Base-by-base conservation (phyloP, 2,797 vertebrate genomes). In the Crenuchus spilurus region DNA sequence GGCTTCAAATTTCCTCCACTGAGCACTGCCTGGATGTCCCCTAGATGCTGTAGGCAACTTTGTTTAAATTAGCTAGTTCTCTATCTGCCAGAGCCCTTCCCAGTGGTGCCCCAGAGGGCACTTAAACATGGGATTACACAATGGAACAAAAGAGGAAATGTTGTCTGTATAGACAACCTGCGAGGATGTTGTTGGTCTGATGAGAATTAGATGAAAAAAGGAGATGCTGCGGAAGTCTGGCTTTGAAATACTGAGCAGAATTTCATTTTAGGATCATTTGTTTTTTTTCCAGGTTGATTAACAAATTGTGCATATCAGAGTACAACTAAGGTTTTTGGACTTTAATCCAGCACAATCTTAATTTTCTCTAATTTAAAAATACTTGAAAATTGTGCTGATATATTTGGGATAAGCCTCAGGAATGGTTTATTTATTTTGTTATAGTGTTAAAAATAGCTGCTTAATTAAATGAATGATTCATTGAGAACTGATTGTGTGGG, bases 61-160 rank as follows among this genome's bases (percentile, higher is more conserved):
- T 22, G 57, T 37, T 22, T 41, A 41, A 39, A 41, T 22, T 20
- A 22, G 4, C 33, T 10, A 11, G 22, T 0, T 28, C n/a, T n/a
- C n/a, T n/a, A n/a, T 16, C 35, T 41, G 35, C 33, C 18, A 61
- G 57, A 61, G 18, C 57, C 22, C 33, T 24, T 24, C 33, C 18
- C 9, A 2, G 9, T 20, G 10, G 20, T 22, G 18, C 14, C 35
- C 57, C 14, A 18, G 11, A 31, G 33, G 20, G 1, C 5, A 13
- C 10, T 13, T 41, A 20, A 4, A 61, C 35, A 61, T 8, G n/a
- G 55, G 35, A 61, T 61, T 61, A 39, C 5, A 60, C 37, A 20
- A 60, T 6, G 33, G 33, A 22, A 20, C n/a, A 37, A 60, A 37
- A 37, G n/a, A 37, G 55, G 55, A 60, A 60, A 37, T 60, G 55